Percentiles rank a stretch among this genome's conserved stretches.
Conservation (phyloP, 2,888 invertebrate genomes). For the Clostera curtula region DNA sequence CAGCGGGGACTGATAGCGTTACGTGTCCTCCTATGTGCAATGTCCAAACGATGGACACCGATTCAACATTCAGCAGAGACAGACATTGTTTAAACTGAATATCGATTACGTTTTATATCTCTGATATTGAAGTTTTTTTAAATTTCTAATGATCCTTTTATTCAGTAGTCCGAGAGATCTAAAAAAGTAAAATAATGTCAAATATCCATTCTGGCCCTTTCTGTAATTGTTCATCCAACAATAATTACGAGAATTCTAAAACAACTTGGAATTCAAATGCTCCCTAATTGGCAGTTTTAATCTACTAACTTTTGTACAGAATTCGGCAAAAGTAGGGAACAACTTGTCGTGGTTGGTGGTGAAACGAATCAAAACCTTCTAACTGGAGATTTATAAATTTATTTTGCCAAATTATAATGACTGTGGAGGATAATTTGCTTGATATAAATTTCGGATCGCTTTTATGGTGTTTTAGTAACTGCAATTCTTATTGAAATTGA, state of each 20-base stretch:
- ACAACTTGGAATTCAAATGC: constrained; percentile 70
- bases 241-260: constrained; percentile 69
- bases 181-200: constrained; percentile 37
- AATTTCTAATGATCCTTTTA: too few species aligned
- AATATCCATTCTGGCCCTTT: constrained; percentile 46
- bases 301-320: constrained; percentile 71
- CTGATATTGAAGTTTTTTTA: too few species aligned
- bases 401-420: constrained; percentile 54
- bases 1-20: too few species aligned
- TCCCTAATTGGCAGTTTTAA: constrained; percentile 73
- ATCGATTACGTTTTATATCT: too few species aligned
- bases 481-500: constrained; percentile 26
- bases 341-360: constrained; percentile 65
- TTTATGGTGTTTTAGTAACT: constrained; percentile 31
- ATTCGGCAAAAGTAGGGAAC: constrained; percentile 64
- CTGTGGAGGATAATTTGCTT: constrained; percentile 49
- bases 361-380: constrained; percentile 62
- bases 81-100: too few species aligned
- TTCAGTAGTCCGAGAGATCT: too few species aligned
- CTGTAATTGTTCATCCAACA: constrained; percentile 63
- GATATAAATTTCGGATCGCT: constrained; percentile 40
- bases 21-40: too few species aligned
- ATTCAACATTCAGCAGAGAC: too few species aligned
- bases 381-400: constrained; percentile 61
- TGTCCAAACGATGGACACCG: too few species aligned